Base-by-base conservation (phyloP, 2,888 invertebrate species). In the Zygogramma bicolorata region DNA sequence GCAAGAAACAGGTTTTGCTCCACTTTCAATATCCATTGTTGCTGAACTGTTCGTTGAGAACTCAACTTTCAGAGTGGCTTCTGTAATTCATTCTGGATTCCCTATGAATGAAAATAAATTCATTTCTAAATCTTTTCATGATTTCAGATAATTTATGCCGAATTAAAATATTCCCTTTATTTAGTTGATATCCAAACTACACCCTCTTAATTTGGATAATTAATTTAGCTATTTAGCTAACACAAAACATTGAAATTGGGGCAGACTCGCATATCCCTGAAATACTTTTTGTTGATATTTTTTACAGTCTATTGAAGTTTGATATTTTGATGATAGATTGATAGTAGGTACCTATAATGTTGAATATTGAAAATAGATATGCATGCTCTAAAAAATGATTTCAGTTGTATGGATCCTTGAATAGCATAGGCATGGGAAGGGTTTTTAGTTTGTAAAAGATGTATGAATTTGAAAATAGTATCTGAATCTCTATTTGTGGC, bases 231-330 rank as follows among this genome's bases (percentile, higher is more conserved):
- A 10, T 46, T 25, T 53, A 13, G 0, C 22, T 7, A 22, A 13
- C 10, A 15, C 4, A 15, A 18, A 46, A 53, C 6, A 53, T 27
- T 53, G 53, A 53, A 46, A 46, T 7, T 3, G 46, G 46, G 7
- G 25, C 25, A 25, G 53, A 53, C 53, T 27, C 15, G 2, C 13
- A 18, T 5, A 42, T 5, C n/a, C 7, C 15, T 18, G 42, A 6
- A 27, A 25, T 53, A 53, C 25, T 27, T 53, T 53, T 53, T n/a
- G 53, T 53, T 53, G 53, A 25, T 53, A 53, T 53, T 53, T 53
- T 53, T 53, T 46, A 46, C 46, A 53, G 53, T 27, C 53, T 53
- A 53, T 53, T 53, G 53, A 53, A 53, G 53, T 53, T 53, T 53
- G 53, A 22, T 25, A 25, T 53, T 53, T 53, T 53, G 53, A 27